Evolutionary conservation across 2,797 vertebrate species (phyloP), one percentile per base, ranked within the genome.

Genomic region (Macroramphosus scolopax): DNA sequence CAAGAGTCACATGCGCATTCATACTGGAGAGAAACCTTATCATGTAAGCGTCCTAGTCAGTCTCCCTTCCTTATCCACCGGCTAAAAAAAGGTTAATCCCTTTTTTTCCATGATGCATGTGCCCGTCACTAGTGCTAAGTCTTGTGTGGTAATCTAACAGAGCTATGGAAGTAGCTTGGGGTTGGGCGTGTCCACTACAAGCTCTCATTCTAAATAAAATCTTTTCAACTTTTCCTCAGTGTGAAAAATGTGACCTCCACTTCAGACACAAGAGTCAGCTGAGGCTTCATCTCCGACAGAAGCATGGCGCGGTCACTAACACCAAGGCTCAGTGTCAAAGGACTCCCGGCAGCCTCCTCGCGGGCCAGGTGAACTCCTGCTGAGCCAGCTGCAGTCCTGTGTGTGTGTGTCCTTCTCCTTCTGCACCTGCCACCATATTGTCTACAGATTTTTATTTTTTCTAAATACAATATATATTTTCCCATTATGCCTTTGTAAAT

Each of bases 261-360:
- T 98, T 98, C 75, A 92, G 95, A 76, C 96, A 98, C 91, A 98
- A 98, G 87, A 98, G 96, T 84, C 96, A 98, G 81, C 92, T 98
- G 63, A 90, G 95, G 70, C 92, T 98, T 38, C 96, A 98, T 57
- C 88, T 98, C 29, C 91, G 95, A 40, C 96, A 98, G 89, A 98
- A 98, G 73, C 96, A 98, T 0, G 96, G 95, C 0, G 93, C 94
- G 16, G 91, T 97, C 84, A 96, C 96, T 29, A 98, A 97, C 89
- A 96, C 93, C 86, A 98, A 97, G 89, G 88, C 93, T 75, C 93
- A 94, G 64, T 93, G 93, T 61, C 91, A 90, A 6, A 85, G 91
- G 74, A 88, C 91, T 0, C 72, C 84, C 1, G 62, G 80, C 5
- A 91, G 90, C 68, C 75, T 86, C 68, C 54, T 82, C 9, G 54